Base-by-base conservation (phyloP, 1,140 invertebrate genomes). In the Anastrepha obliqua region DNA sequence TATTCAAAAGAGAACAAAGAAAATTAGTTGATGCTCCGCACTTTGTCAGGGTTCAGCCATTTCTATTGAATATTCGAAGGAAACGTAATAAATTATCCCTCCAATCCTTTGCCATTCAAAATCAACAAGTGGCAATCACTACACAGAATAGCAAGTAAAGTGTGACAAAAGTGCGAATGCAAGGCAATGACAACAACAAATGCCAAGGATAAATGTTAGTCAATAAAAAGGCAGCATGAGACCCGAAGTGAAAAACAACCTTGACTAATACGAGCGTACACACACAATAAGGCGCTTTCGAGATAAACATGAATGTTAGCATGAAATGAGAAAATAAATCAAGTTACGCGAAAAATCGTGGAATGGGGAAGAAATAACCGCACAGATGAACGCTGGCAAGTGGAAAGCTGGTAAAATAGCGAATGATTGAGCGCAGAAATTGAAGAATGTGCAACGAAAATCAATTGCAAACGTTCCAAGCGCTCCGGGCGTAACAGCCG, bases 121-220 rank as follows among this genome's bases (percentile, higher is more conserved):
- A 81, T 51, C 74, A 81, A 81, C 74, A 81, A 81, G 74, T 81
- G 15, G 47, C 74, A 55, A 81, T 81, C 74, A 29, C 29, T 29
- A 29, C 29, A 29, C 29, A 81, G 74, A 7, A 58, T 7, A 47
- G 51, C 74, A 4, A 81, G 6, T 1, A 11, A 58, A 20, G 47
- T 15, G 74, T 29, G 17, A 81, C 74, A 81, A 51, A 51, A 29
- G 44, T 74, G 70, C 17, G 70, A 44, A n/a, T 47, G 70, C 44
- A 42, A 17, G 44, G 42, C 15, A n/a, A 47, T 51, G 39, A 2
- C 7, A 29, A 2, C 8, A 42, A 5, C 1, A 74, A 74, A 51
- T 74, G 15, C 44, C 70, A 51, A 51, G 44, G 9, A 29, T 17
- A 51, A 20, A 81, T n/a, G 74, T 17, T 11, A 44, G 70, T 2